phyloP scores from a whole-genome alignment of 2,888 invertebrate genomes.

The Drosophila hamatofila region DNA sequence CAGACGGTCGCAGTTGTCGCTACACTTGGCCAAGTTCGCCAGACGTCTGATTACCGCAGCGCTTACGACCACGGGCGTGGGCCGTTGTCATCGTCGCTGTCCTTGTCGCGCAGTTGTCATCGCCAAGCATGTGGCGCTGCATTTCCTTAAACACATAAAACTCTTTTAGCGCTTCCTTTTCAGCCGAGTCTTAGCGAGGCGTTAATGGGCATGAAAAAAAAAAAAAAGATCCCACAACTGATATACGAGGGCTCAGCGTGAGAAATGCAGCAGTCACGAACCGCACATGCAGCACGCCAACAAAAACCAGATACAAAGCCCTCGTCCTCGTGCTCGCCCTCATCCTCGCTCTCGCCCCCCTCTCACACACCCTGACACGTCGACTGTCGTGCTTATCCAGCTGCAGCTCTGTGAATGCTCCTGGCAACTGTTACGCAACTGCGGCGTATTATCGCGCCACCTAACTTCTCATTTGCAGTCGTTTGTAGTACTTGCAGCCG shows the following conservation, averaged over 20 bases:
- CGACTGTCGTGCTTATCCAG: constrained; percentile 20
- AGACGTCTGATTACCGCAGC: constrained; percentile 65
- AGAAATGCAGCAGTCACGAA: constrained; percentile 69
- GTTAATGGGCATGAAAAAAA: constrained; percentile 64
- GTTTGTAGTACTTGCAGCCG: constrained; percentile 53
- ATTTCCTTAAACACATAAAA: constrained; percentile 76
- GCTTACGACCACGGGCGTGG: constrained; percentile 7
- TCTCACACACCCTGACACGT: constrained; percentile 1
- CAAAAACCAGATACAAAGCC: constrained; percentile 64
- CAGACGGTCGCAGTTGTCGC: constrained; percentile 66
- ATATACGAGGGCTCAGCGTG: constrained; percentile 60
- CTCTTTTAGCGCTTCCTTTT: constrained; percentile 75
- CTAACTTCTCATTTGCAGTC: constrained; percentile 70
- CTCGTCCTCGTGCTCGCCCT: background rate
- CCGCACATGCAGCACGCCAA: constrained; percentile 42
- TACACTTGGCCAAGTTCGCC: constrained; percentile 72
- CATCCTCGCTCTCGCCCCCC: background rate
- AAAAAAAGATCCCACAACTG: constrained; percentile 43
- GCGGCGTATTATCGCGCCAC: constrained; percentile 61
- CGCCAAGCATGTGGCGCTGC: constrained; percentile 56
- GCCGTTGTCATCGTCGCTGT: constrained; percentile 14
- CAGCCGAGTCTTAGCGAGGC: constrained; percentile 61
- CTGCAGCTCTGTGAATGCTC: constrained; percentile 26
- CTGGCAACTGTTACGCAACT: constrained; percentile 68
- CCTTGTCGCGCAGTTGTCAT: constrained; percentile 60